These are phyloP conservation scores for Acutogordius australiensis DNA, from an alignment of 2,888 invertebrate genomes.

Conservation along the genomic window DNA sequence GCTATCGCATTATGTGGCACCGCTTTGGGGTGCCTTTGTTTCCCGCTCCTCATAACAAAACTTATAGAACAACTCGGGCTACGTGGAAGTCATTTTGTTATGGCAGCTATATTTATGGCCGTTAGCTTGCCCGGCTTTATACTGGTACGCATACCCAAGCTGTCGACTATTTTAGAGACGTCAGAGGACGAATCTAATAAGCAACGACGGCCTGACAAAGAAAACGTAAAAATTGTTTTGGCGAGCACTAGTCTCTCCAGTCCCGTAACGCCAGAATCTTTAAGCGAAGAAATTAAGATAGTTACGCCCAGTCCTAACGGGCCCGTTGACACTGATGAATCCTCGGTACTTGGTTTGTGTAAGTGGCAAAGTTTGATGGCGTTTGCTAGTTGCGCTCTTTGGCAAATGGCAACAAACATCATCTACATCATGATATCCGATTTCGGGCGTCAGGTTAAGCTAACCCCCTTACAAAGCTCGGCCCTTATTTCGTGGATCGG, in stretches of 20 bases:
- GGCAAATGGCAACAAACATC: not conserved
- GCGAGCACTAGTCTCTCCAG: not conserved
- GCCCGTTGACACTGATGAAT: not conserved
- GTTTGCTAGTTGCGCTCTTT: not conserved
- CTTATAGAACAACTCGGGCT: not conserved
- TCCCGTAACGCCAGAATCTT: not conserved
- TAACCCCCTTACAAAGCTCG: not conserved
- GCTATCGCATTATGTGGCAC: not conserved
- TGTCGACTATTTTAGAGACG: not conserved
- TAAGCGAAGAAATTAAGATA: no score
- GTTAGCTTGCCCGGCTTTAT: not conserved
- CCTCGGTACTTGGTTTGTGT: not conserved
- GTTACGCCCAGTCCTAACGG: not conserved
- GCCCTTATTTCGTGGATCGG: not conserved
- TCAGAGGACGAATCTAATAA: no score
- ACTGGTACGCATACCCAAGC: not conserved
- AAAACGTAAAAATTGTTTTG: not conserved
- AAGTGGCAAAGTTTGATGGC: not conserved
- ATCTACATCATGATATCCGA: constrained; percentile 2
- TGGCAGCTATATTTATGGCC: not conserved
- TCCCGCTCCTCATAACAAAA: not conserved
- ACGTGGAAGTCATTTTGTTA: not conserved
- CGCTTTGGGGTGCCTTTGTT: not conserved
- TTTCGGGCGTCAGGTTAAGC: not conserved
- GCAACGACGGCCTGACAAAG: not conserved